Base-by-base conservation (phyloP, 1,140 invertebrate species). In the Bombus confusus region DNA sequence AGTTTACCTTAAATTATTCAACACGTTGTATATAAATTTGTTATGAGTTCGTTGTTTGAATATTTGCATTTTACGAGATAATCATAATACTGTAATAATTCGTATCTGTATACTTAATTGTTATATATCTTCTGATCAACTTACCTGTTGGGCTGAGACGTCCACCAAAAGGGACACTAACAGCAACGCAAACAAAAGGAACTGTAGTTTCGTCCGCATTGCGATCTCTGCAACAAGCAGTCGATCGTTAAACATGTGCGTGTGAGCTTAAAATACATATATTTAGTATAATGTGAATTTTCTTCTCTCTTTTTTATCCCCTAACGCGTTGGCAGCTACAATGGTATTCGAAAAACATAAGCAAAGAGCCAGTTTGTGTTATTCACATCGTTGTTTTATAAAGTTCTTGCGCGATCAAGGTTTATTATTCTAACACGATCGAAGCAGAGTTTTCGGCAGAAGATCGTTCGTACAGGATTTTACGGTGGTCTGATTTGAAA, bases 161-260 rank as follows among this genome's bases (percentile, higher is more conserved):
- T 93, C 91, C 25, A 80, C 59, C 41, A 94, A 64, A 34, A 94
- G 64, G 37, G 82, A 83, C n/a, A 89, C 80, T 8, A 93, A 25
- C 59, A 94, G 75, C 47, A 93, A 73, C 66, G 83, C 85, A 15
- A 92, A 34, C 68, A 92, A 47, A 41, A 94, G 78, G 71, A 92
- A 62, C 57, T 91, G 87, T 74, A 93, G 81, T 85, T 91, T 93
- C 77, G 85, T 85, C 85, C 84, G 31, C 93, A 94, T 94, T 86
- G 86, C 86, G 87, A 91, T 90, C 59, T 87, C 91, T 92, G 87
- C 47, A 66, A 92, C 75, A 87, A 43, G 68, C 43, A 88, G 90
- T 80, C 43, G 62, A 86, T 79, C 31, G 31, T 86, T 80, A 62
- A 81, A 57, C 75, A 74, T 18, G 8, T 9, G 25, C 34, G 57